Evolutionary conservation across 2,888 invertebrate species (phyloP), one percentile per base, ranked within the genome.

Genomic region (Phengaris alcon): DNA sequence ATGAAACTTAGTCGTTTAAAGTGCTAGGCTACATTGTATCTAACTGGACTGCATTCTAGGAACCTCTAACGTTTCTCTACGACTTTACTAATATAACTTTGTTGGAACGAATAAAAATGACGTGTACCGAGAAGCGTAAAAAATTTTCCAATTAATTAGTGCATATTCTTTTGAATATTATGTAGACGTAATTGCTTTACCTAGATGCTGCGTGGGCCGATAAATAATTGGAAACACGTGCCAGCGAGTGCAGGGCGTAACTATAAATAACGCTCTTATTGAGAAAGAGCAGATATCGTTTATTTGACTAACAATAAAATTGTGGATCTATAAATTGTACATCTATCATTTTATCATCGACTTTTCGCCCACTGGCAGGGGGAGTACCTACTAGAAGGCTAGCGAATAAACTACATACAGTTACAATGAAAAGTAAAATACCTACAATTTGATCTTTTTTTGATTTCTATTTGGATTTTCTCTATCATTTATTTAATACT

Each of bases 161-260:
- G 46, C 51, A 22, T 44, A 68, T 44, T 51, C 15, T 70, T 72
- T 52, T 54, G 12, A 72, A 22, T 72, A 69, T 48, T 69, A 52
- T 70, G 68, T 44, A 68, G 13, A 70, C 70, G 51, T 72, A 72
- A 72, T 72, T 72, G 22, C 72, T 70, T 68, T 74, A 76, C 68
- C 77, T 78, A 76, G 79, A 78, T 76, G 64, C 74, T 76, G 80
- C 80, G 82, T 81, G 80, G 82, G 82, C 68, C 44, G 52, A 35
- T 84, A 85, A 88, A 35, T 84, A 85, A 88, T 85, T 84, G 82
- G 80, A 84, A 84, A 86, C 85, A 86, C 85, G 86, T 87, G 85
- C 80, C 77, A 78, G 76, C 83, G 83, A 82, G 75, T 48, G 75
- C 77, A 79, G 81, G 80, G 83, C 82, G 79, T 82, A 77, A 77